phyloP scores from a whole-genome alignment of 2,113 vertebrate genomes.

The Pithys albifrons region DNA sequence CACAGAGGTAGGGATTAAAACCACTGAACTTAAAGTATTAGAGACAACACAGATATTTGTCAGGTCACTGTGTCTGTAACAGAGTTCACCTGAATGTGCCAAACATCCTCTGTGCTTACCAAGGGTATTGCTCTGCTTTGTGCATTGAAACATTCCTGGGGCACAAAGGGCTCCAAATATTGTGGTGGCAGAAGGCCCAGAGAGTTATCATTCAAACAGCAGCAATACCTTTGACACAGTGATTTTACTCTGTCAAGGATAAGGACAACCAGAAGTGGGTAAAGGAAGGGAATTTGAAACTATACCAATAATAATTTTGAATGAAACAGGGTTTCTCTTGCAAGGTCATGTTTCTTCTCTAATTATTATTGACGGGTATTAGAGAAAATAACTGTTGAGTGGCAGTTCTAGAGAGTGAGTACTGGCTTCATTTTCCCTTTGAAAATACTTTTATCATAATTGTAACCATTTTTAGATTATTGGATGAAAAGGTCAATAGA shows the following conservation, averaged over 20 bases:
- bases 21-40: conserved; percentile 28
- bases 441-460: neutral
- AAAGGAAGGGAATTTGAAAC: neutral
- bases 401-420: neutral
- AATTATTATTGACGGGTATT: neutral
- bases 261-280: neutral
- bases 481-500: neutral
- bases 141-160: conserved; percentile 12
- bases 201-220: neutral
- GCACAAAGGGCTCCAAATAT: neutral
- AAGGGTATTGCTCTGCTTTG: neutral
- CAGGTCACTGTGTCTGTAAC: conserved; percentile 10
- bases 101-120: neutral
- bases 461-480: neutral
- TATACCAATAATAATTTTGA: neutral
- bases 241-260: neutral
- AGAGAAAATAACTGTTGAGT: neutral
- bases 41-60: conserved; percentile 11
- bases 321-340: neutral
- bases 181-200: neutral
- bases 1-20: conserved; percentile 52
- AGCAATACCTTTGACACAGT: neutral
- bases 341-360: neutral
- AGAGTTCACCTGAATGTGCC: neutral
- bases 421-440: neutral